Base-by-base conservation (phyloP, 2,113 vertebrate genomes). In the Zeus faber region DNA sequence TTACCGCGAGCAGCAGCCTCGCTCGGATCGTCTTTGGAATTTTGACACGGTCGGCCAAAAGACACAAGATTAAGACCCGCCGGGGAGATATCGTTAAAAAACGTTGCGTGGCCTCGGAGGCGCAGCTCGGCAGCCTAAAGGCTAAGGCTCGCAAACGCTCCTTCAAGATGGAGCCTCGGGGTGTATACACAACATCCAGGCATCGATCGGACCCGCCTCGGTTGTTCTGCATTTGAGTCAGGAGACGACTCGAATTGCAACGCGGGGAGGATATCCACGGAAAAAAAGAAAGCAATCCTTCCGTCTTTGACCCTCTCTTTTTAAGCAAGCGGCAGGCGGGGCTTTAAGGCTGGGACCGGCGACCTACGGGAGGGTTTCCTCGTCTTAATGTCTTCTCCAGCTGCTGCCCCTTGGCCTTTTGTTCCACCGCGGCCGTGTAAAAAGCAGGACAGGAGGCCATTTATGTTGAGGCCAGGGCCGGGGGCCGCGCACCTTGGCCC, bases 341-440 rank as follows among this genome's bases (percentile, higher is more conserved):
- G 45, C 20, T 40, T 44, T n/a, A 27, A 79, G 49, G 64, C 65
- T 65, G 74, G 73, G 82, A 80, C n/a, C 54, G 65, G 54, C 48
- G 49, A 73, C 55, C 70, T 73, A 61, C 65, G 65, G 70, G 65
- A 81, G 47, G 68, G 55, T 64, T 72, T 56, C 62, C 57, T 47
- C 59, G 62, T 62, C 83, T n/a, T n/a, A 75, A 87, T 83, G 79
- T 54, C 29, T 81, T 83, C 67, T 67, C 65, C 85, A 81, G 79
- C 82, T 84, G 85, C 65, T 76, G 70, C 54, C 71, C 76, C 76
- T 71, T 62, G 35, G 52, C 54, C 70, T 53, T 67, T 72, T 67
- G 72, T 65, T 80, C 78, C 82, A 54, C 58, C 16, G 67, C 40
- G 74, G 44, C 68, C 14, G 68, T 56, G 11, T 73, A 58, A 50